Conservation (phyloP, 2,113 vertebrate species). For the Sylvietta virens region DNA sequence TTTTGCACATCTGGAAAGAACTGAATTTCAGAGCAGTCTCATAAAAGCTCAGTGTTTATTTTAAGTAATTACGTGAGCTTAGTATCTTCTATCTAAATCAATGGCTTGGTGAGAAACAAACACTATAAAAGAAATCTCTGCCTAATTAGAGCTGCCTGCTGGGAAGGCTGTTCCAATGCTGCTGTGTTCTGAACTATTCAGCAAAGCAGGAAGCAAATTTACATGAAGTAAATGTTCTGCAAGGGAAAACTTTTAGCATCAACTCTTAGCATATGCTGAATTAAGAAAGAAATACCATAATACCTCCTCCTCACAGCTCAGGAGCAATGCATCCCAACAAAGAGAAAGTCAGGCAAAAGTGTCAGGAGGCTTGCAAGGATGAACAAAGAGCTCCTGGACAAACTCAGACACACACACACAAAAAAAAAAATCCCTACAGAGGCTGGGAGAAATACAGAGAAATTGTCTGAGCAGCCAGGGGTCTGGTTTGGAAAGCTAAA, state of each 20-base stretch:
- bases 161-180: conserved; percentile 12
- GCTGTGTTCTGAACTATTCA: conserved; percentile 41
- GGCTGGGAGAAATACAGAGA: not conserved
- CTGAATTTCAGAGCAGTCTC: not conserved
- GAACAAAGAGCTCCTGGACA: not conserved
- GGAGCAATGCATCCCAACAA: not conserved
- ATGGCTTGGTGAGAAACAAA: conserved; percentile 66
- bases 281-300: not conserved
- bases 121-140: conserved; percentile 61
- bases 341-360: not conserved
- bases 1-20: not conserved
- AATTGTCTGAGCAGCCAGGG: not conserved
- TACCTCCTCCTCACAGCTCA: not conserved
- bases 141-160: conserved; percentile 72
- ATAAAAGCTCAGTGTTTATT: not conserved
- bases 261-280: not conserved
- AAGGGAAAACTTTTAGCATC: not conserved
- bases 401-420: not conserved
- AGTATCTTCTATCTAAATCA: conserved; percentile 62
- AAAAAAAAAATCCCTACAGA: not conserved
- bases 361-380: not conserved
- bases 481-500: not conserved
- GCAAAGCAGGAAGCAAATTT: conserved; percentile 62
- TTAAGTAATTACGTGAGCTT: not conserved
- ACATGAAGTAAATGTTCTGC: conserved; percentile 18